These are phyloP conservation scores for Melanophora roralis DNA, from an alignment of 2,888 invertebrate genomes.

Conservation along the genomic window DNA sequence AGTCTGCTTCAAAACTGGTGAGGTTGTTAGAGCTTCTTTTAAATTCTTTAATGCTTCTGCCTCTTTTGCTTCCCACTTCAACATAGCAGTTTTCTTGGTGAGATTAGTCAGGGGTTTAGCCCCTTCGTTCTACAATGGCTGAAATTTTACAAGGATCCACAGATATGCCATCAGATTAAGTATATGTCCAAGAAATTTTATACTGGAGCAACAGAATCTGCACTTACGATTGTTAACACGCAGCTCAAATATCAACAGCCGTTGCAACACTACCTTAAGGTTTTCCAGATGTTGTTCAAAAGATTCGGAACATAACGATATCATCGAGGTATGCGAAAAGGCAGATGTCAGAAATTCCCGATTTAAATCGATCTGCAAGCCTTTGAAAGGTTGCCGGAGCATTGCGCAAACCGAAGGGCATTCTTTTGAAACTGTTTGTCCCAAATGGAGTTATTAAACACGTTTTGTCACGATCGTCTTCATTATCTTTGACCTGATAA, in stretches of 20 bases:
- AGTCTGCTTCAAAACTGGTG: slow-evolving; percentile 26
- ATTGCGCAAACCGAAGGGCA: slow-evolving; percentile 52
- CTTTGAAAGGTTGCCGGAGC: slow-evolving; percentile 53
- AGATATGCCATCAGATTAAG: slow-evolving; percentile 29
- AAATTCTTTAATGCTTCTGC: slow-evolving; percentile 10
- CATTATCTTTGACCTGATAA: slow-evolving; percentile 52
- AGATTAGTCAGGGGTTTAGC: slow-evolving; percentile 35
- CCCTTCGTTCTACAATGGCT: neutral
- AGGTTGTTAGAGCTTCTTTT: slow-evolving; percentile 7
- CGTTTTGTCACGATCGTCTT: slow-evolving; percentile 56
- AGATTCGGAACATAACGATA: slow-evolving; percentile 17
- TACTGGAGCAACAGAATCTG: slow-evolving; percentile 16
- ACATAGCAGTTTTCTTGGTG: slow-evolving; percentile 36
- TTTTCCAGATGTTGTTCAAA: slow-evolving; percentile 26
- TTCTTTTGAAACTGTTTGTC: slow-evolving; percentile 42
- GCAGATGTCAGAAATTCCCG: slow-evolving; percentile 50
- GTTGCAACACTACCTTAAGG: neutral
- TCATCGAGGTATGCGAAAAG: slow-evolving; percentile 43
- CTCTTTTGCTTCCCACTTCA: slow-evolving; percentile 22
- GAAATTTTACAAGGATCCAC: slow-evolving; percentile 31
- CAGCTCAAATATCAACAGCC: slow-evolving; percentile 7
- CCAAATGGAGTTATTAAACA: slow-evolving; percentile 52
- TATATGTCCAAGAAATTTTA: slow-evolving; percentile 45
- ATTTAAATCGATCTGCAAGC: slow-evolving; percentile 66
- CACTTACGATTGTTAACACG: slow-evolving; percentile 21